Evolutionary conservation across 2,797 vertebrate species (phyloP).

Genomic region (Emys orbicularis): DNA sequence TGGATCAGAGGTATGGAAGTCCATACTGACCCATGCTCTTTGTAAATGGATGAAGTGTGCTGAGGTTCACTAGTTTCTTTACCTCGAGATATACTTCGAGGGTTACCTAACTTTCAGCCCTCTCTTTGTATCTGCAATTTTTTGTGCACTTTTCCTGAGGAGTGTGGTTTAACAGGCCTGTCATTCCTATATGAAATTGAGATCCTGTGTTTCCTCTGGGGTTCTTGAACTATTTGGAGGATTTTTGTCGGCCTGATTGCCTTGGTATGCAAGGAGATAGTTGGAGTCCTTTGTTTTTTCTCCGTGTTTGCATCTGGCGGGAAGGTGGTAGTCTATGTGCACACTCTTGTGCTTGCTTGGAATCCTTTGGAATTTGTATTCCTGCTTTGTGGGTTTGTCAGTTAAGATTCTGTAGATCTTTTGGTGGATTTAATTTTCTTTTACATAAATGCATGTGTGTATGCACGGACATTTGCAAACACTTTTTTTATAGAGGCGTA

Average conservation of each 20-base stretch:
- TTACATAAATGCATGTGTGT: background rate
- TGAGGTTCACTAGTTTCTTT: too few relatives aligned
- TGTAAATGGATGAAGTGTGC: too few relatives aligned
- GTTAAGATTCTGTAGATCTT: background rate
- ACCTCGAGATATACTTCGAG: too few relatives aligned
- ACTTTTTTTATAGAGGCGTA: background rate
- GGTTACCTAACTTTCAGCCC: background rate
- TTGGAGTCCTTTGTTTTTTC: background rate
- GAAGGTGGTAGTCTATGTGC: background rate
- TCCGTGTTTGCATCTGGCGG: background rate
- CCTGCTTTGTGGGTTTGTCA: background rate
- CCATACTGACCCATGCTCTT: too few relatives aligned
- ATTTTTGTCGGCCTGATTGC: background rate
- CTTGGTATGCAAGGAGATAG: fast-evolving
- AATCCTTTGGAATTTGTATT: background rate
- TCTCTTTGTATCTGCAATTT: background rate
- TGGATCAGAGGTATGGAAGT: too few relatives aligned
- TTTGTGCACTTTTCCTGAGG: background rate
- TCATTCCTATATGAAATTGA: background rate
- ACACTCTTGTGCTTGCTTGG: background rate
- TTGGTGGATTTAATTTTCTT: too few relatives aligned
- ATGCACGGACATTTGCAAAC: background rate
- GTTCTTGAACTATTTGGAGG: background rate
- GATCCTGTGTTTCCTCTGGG: too few relatives aligned
- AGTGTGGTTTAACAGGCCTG: background rate